Percentiles rank a stretch among this genome's conserved stretches.
These are phyloP conservation scores for Myotis myotis DNA, from an alignment of 2,797 vertebrate genomes.

Conservation along the genomic window DNA sequence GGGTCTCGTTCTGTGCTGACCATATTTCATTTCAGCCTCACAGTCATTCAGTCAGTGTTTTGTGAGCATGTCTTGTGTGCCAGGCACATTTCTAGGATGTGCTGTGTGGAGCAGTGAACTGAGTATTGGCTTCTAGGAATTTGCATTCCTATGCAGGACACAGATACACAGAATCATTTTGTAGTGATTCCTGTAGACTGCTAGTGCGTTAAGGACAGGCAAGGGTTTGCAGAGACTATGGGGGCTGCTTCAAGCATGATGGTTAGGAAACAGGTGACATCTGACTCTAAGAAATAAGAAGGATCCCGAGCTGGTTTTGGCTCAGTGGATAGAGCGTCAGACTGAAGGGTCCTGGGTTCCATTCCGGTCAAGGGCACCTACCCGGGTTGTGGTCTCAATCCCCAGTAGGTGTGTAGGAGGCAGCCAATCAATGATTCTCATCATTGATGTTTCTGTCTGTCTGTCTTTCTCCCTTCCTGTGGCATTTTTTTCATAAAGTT, in stretches of 20 bases:
- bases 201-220: background rate
- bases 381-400: no score
- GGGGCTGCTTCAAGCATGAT: no score
- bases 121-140: background rate
- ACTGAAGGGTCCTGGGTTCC: no score
- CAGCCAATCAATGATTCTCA: no score
- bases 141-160: background rate
- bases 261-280: background rate
- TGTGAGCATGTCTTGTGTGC: background rate
- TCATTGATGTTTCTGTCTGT: no score
- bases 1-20: background rate
- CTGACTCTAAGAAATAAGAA: background rate
- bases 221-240: fast-evolving
- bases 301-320: background rate
- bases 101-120: background rate
- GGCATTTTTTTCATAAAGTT: background rate
- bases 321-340: no score
- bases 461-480: no score
- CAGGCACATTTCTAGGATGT: background rate
- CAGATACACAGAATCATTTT: background rate
- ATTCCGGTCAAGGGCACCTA: no score
- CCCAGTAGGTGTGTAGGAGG: no score
- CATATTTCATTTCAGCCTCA: background rate
- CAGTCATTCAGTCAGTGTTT: background rate
- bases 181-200: no score